A percentile compares a stretch with the other conserved stretches of the same genome.
These are phyloP conservation scores for Drosophila oshimai DNA, from an alignment of 1,140 invertebrate genomes.

Conservation along the genomic window DNA sequence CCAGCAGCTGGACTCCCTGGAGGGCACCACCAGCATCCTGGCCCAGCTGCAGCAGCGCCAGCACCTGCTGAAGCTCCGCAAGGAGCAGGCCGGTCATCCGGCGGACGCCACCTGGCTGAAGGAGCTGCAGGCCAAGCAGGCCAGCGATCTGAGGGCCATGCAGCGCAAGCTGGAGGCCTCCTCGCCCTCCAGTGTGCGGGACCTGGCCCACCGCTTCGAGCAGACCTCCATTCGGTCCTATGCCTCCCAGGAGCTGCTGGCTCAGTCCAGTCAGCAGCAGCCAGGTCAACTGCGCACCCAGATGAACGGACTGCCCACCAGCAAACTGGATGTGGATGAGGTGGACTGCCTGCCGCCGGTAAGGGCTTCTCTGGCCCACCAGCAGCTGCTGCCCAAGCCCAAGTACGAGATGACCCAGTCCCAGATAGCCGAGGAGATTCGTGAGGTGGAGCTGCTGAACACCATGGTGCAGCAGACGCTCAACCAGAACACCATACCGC, in stretches of 20 bases:
- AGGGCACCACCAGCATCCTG: slow-evolving; percentile 85
- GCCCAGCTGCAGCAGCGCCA: slow-evolving; percentile 88
- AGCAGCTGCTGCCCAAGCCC: slow-evolving; percentile 60
- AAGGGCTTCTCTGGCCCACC: slow-evolving; percentile 8
- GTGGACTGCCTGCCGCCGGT: slow-evolving; percentile 73
- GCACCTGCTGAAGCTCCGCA: slow-evolving; percentile 85
- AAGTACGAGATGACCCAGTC: slow-evolving; percentile 78
- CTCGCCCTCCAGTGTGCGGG: slow-evolving; percentile 84
- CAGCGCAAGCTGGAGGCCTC: slow-evolving; percentile 65
- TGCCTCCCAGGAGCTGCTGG: slow-evolving; percentile 74
- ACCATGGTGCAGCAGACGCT: slow-evolving; percentile 83
- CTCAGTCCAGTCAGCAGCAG: slow-evolving; percentile 1
- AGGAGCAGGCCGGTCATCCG: slow-evolving; percentile 84
- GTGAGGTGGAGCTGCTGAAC: slow-evolving; percentile 84
- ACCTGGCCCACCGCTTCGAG: slow-evolving; percentile 93
- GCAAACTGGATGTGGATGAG: slow-evolving; percentile 68
- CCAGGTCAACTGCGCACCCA: slow-evolving; percentile 57
- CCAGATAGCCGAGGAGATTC: slow-evolving; percentile 84
- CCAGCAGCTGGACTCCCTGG: slow-evolving; percentile 65
- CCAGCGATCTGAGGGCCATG: slow-evolving; percentile 86
- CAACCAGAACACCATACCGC: slow-evolving; percentile 46
- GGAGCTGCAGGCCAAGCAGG: slow-evolving; percentile 90
- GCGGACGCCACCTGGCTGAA: slow-evolving; percentile 86
- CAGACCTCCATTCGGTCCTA: slow-evolving; percentile 83
- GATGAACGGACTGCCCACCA: slow-evolving; percentile 75